Conservation (phyloP, 1,140 invertebrate genomes). For the Uloborus diversus region DNA sequence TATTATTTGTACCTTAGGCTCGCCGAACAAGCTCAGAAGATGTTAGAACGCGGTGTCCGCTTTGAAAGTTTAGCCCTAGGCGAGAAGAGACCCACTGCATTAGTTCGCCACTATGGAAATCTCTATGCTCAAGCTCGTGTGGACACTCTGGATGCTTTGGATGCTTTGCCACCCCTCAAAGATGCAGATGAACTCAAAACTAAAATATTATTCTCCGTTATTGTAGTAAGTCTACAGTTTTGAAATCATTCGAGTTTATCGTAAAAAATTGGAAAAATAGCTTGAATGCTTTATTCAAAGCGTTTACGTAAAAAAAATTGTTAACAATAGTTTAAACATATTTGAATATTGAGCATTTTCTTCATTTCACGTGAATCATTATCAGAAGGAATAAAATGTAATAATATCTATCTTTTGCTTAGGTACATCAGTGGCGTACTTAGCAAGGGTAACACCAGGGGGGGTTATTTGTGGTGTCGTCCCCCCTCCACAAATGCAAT, state of each 20-base stretch:
- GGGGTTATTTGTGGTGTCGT: too few relatives aligned
- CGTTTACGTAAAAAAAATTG: too few relatives aligned
- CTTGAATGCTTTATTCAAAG: too few relatives aligned
- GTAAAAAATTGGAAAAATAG: too few relatives aligned
- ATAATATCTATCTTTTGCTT: too few relatives aligned
- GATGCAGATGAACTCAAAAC: slow-evolving; percentile 87
- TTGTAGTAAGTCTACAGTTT: slow-evolving; percentile 79
- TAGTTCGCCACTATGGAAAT: slow-evolving; percentile 82
- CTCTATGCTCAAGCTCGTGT: slow-evolving; percentile 86
- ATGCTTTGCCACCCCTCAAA: slow-evolving; percentile 77
- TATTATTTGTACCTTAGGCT: slow-evolving; percentile 61
- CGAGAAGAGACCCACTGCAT: slow-evolving; percentile 65
- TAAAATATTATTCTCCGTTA: slow-evolving; percentile 93
- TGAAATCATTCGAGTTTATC: neutral
- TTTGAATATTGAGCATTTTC: too few relatives aligned
- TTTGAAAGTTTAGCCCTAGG: slow-evolving; percentile 66
- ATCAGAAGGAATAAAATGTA: too few relatives aligned
- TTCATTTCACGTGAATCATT: too few relatives aligned
- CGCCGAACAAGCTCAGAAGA: slow-evolving; percentile 64
- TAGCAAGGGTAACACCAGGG: too few relatives aligned
- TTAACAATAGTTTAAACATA: too few relatives aligned
- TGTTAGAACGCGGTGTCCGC: slow-evolving; percentile 60
- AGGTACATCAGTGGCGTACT: too few relatives aligned
- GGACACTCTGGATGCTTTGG: slow-evolving; percentile 84
- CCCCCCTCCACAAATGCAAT: too few relatives aligned